phyloP scores from a whole-genome alignment of 1,140 invertebrate genomes.

The Radopholus similis region DNA sequence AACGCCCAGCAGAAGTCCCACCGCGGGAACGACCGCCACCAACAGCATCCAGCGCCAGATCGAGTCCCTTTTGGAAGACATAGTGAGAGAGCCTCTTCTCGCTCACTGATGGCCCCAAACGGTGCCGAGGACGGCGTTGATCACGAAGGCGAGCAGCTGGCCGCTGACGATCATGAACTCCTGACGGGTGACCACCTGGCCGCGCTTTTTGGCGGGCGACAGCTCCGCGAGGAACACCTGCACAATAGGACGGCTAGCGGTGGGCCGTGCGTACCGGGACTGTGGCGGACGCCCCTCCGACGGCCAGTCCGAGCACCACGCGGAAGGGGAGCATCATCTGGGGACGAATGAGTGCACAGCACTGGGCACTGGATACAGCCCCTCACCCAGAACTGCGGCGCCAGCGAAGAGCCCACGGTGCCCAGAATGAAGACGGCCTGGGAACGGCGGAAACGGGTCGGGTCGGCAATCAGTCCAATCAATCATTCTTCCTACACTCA shows the following conservation, averaged over 20 bases:
- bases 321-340: slow-evolving; percentile 9
- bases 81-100: not conserved
- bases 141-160: slow-evolving; percentile 8
- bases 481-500: too few relatives aligned
- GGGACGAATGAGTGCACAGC: not conserved
- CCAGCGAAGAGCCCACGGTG: slow-evolving; percentile 7
- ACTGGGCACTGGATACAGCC: not conserved
- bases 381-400: not conserved
- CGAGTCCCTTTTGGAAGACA: not conserved
- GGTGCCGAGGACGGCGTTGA: slow-evolving; percentile 11
- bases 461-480: too few relatives aligned
- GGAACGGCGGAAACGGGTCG: too few relatives aligned
- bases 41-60: slow-evolving; percentile 17
- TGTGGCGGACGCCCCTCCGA: slow-evolving; percentile 11
- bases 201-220: slow-evolving; percentile 8
- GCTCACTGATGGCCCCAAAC: slow-evolving; percentile 15
- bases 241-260: not conserved
- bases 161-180: slow-evolving; percentile 18
- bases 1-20: slow-evolving; percentile 6
- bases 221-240: slow-evolving; percentile 12
- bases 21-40: not conserved
- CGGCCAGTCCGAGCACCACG: slow-evolving; percentile 9
- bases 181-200: slow-evolving; percentile 6
- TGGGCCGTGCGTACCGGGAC: not conserved
- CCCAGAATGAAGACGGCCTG: slow-evolving; percentile 13